A percentile compares a stretch with the other conserved stretches of the same genome.
phyloP scores from a whole-genome alignment of 2,797 vertebrate genomes.

The Gadopsis marmoratus region DNA sequence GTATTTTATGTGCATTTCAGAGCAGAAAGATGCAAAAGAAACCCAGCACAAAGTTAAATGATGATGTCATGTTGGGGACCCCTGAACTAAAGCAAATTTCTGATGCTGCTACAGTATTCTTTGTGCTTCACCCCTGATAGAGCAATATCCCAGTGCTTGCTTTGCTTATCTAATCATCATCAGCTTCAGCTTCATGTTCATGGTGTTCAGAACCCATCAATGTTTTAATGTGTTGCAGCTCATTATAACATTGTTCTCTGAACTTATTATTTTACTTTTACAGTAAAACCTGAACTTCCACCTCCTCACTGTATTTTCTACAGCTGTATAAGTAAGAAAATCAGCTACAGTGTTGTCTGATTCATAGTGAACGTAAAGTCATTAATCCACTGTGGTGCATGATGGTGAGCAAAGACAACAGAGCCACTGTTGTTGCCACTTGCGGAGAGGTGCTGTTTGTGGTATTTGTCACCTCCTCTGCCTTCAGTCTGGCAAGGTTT shows the following conservation, averaged over 20 bases:
- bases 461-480: conserved; percentile 71
- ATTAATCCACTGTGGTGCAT: conserved; percentile 1
- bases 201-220: conserved; percentile 3
- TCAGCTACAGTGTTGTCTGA: neutral
- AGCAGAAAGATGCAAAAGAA: conserved; percentile 9
- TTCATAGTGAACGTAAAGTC: neutral
- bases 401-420: conserved; percentile 21
- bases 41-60: neutral
- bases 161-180: conserved; percentile 56
- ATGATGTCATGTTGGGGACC: conserved; percentile 55
- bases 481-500: conserved; percentile 74
- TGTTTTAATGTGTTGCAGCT: conserved; percentile 6
- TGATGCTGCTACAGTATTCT: conserved; percentile 42
- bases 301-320: conserved; percentile 3
- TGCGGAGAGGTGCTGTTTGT: conserved; percentile 71
- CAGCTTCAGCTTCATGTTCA: conserved; percentile 29
- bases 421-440: conserved; percentile 70
- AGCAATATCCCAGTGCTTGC: conserved; percentile 49
- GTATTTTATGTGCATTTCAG: neutral
- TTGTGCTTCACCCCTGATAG: conserved; percentile 50
- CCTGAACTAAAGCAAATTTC: conserved; percentile 44
- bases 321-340: conserved; percentile 3
- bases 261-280: conserved; percentile 4
- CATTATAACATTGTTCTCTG: conserved; percentile 7
- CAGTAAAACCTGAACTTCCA: neutral